phyloP scores from a whole-genome alignment of 2,113 vertebrate species.

The Corvus hawaiiensis region DNA sequence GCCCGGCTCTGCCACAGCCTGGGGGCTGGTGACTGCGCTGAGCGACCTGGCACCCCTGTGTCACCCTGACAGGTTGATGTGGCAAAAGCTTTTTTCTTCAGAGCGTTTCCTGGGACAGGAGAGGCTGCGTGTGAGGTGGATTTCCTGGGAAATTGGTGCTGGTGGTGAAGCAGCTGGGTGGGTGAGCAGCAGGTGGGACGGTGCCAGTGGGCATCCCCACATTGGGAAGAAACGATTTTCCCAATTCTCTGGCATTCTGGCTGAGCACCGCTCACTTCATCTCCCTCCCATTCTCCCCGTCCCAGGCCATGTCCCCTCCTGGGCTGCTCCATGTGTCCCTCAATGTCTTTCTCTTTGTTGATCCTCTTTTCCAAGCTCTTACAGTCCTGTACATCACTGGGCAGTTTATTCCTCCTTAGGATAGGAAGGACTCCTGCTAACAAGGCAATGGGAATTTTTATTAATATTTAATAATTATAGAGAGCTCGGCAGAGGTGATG shows the following conservation, averaged over 20 bases:
- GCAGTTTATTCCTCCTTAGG: neutral
- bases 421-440: neutral
- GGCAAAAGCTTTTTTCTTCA: neutral
- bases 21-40: neutral
- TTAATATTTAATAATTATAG: neutral
- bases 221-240: rapidly evolving
- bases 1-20: neutral
- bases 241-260: neutral
- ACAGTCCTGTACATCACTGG: neutral
- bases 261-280: neutral
- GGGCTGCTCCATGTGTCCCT: neutral
- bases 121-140: neutral
- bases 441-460: neutral
- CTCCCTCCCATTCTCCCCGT: rapidly evolving
- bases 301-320: neutral
- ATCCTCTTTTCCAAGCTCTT: neutral
- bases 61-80: neutral
- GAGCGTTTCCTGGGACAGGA: rapidly evolving
- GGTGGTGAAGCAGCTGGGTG: neutral
- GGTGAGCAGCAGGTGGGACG: neutral
- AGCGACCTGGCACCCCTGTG: neutral
- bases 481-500: neutral
- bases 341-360: neutral
- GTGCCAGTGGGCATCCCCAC: neutral
- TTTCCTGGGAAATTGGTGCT: neutral